A percentile compares a stretch with the other conserved stretches of the same genome.
Conservation (phyloP, 2,113 vertebrate genomes). For the Scytalopus superciliaris region DNA sequence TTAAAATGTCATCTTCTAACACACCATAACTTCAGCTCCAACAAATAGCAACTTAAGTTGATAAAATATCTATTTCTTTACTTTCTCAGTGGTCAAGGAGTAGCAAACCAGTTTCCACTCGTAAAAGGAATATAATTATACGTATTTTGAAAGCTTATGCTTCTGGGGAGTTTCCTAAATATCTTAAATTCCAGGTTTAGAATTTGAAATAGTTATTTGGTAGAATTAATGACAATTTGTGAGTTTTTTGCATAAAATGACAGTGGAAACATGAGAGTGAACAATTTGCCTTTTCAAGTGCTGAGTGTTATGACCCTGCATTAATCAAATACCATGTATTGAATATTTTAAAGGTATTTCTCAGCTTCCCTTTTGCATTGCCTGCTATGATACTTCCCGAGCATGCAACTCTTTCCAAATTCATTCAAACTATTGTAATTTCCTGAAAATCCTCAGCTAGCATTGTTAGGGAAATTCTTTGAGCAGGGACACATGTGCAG, state of each 20-base stretch:
- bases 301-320: background rate
- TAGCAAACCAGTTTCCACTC: background rate
- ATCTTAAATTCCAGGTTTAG: background rate
- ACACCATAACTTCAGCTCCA: background rate
- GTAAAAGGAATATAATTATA: background rate
- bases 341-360: background rate
- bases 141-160: background rate
- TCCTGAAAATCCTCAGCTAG: slow-evolving; percentile 60
- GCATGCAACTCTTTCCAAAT: slow-evolving; percentile 46
- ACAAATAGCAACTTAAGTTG: background rate
- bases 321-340: background rate
- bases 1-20: background rate
- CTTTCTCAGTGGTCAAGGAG: background rate
- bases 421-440: slow-evolving; percentile 65
- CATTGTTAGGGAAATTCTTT: slow-evolving; percentile 66
- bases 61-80: background rate
- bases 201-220: background rate
- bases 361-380: slow-evolving; percentile 17
- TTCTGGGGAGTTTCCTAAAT: background rate
- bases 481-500: slow-evolving; percentile 40
- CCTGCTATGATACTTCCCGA: background rate
- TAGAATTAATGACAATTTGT: background rate
- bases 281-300: background rate
- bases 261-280: background rate
- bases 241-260: background rate